phyloP scores from a whole-genome alignment of 2,113 vertebrate species.

The Rhineura floridana region DNA sequence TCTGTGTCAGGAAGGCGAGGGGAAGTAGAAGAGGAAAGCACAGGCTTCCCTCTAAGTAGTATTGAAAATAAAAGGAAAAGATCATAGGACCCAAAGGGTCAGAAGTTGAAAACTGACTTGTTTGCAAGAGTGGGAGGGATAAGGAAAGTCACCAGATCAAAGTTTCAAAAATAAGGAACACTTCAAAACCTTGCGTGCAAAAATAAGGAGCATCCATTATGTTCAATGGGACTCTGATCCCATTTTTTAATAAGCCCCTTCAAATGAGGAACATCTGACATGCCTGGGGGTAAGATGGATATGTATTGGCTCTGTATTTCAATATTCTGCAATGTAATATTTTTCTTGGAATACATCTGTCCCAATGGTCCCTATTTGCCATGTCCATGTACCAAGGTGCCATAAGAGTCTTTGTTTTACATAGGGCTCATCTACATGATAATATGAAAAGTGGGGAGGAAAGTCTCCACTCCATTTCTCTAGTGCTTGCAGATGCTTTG shows the following conservation, averaged over 20 bases:
- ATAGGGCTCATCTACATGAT: too few species aligned
- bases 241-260: not conserved
- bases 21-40: not conserved
- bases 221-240: not conserved
- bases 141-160: conserved; percentile 33
- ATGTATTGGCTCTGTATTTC: conserved; percentile 20
- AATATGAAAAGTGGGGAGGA: too few species aligned
- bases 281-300: not conserved
- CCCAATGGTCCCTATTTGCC: not conserved
- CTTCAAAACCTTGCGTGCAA: not conserved
- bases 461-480: too few species aligned
- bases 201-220: not conserved
- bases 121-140: conserved; percentile 20
- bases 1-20: conserved; percentile 9
- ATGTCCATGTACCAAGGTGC: not conserved
- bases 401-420: not conserved
- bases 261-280: not conserved
- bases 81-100: not conserved
- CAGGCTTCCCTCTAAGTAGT: not conserved
- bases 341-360: not conserved
- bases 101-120: conserved; percentile 26
- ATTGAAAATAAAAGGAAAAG: not conserved
- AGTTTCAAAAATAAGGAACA: not conserved
- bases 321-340: not conserved
- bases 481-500: too few species aligned